Base-by-base conservation (phyloP, 1,140 invertebrate genomes). In the Drosophila gunungcola region DNA sequence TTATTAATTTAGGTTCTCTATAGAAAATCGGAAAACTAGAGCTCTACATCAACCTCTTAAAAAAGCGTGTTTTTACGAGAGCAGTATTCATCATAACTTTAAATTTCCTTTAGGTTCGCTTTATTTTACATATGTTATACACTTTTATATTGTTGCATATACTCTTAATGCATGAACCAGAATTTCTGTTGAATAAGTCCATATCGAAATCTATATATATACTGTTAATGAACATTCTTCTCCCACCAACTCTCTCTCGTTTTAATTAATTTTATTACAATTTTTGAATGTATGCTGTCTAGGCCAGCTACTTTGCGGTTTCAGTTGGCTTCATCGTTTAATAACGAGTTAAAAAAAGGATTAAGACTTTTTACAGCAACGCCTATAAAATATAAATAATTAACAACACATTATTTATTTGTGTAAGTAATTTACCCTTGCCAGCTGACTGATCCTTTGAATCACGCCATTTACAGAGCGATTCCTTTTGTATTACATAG, bases 401-500 rank as follows among this genome's bases (percentile, higher is more conserved):
- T 1, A n/a, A 21, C 7, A 48, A 41, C 10, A 39, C 11, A 36
- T 4, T 10, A 27, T 36, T 7, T 0, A 36, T 2, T 27, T 4
- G 12, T 45, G 46, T 16, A 7, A 27, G n/a, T 42, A 63, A 67
- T 4, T 45, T 90, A 92, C 91, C 91, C 53, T 92, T 92, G 27
- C 91, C 91, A 60, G 91, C 89, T 13, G 91, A 91, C 58, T 92
- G 91, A 63, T 92, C 91, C 53, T 91, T 92, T 36, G 91, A 92
- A 62, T 92, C 91, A 10, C 89, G 80, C 91, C 91, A 92, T 48
- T 90, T 91, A 39, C 73, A 81, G n/a, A 92, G 78, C 1, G 85
- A 80, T 43, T 92, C 91, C 39, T 91, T 89, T 10, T 85, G 84
- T 58, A 92, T 92, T 52, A 92, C 83, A 72, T 80, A 78, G 38